These are phyloP conservation scores for Tipula unca DNA, from an alignment of 2,888 invertebrate genomes.

Conservation along the genomic window DNA sequence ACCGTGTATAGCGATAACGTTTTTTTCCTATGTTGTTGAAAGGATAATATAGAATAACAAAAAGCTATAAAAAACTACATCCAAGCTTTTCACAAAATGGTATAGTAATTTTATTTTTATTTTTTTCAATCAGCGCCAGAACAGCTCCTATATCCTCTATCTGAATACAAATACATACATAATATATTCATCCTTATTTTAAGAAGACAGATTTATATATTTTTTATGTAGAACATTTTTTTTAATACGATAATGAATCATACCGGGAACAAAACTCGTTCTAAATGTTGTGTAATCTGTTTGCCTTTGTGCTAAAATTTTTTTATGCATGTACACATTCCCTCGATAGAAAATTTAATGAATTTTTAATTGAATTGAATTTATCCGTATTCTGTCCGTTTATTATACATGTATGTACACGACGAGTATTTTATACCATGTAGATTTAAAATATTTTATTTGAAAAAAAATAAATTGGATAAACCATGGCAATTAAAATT, in stretches of 20 bases:
- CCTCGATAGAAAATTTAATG: neutral
- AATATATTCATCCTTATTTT: neutral
- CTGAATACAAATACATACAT: too few species aligned
- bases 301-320: neutral
- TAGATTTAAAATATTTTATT: too few species aligned
- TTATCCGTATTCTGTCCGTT: neutral
- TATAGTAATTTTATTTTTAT: neutral
- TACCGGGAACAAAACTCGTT: neutral
- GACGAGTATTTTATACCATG: neutral
- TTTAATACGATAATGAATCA: neutral
- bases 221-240: neutral
- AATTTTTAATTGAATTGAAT: neutral
- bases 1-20: neutral
- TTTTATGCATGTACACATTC: neutral
- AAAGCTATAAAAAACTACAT: neutral
- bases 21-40: neutral
- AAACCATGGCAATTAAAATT: too few species aligned
- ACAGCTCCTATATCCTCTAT: neutral
- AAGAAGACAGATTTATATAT: neutral
- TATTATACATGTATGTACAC: neutral
- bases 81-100: neutral
- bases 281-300: neutral
- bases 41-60: neutral
- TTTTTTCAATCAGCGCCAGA: neutral
- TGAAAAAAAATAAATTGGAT: too few species aligned